Base-by-base conservation (phyloP, 2,888 invertebrate genomes). In the Meiosimyza platycephala region DNA sequence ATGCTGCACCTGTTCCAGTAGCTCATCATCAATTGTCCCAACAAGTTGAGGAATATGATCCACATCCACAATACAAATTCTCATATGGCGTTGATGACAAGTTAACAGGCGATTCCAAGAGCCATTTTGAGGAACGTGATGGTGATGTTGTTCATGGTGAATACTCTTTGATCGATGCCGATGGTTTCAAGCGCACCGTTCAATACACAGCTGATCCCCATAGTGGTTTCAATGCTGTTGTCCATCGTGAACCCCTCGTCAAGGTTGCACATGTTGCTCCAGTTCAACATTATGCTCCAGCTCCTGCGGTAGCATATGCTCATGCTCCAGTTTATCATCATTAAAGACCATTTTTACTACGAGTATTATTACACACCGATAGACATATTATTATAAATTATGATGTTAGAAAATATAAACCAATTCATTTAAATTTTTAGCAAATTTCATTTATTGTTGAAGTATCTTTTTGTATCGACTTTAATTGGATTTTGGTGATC, bases 71-170 rank as follows among this genome's bases (percentile, higher is more conserved):
- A 72, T 86, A 86, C 80, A 82, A 83, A 71, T 87, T 78, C 78
- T 82, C 82, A 18, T 87, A 87, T 65, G 85, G 84, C 74, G 84
- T 87, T 9, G 82, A 86, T 66, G 87, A 87, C 74, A 73, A 81
- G 3, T 54, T 84, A 5, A 84, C 86, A 16, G 87, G 87, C 3
- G 87, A 87, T 72, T 83, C 83, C 18, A 87, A 87, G 81, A 85
- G 81, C 72, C 86, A 87, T 76, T 79, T 81, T 22, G 87, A 87
- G 75, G 82, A 83, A 48, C 86, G 87, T 50, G 84, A 86, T 76
- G 87, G 87, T 22, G 86, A 87, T 78, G 80, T 84, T 33, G 87
- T 87, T 2, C 83, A 82, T 76, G 87, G 87, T 51, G 85, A 85
- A 71, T 87, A 87, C 76, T 86, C 86, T 0, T 74, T 87, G 71